phyloP scores from a whole-genome alignment of 2,888 invertebrate species.

The Eristalis arbustorum region DNA sequence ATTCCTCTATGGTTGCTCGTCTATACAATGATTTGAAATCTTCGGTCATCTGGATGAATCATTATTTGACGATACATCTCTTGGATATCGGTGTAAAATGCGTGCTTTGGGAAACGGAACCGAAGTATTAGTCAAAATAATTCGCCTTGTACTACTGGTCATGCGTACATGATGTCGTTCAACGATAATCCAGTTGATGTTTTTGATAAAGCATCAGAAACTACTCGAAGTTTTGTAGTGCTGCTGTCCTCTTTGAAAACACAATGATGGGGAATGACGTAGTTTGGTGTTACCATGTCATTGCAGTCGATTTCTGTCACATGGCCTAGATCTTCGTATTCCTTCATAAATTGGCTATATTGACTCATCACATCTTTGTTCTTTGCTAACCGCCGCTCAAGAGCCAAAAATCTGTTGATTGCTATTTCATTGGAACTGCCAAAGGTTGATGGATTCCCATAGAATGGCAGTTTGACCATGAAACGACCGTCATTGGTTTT shows the following conservation, averaged over 20 bases:
- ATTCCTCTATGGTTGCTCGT: not conserved
- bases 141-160: too few species aligned
- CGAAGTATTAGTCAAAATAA: too few species aligned
- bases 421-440: slow-evolving; percentile 22
- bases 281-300: slow-evolving; percentile 2
- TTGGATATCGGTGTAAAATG: too few species aligned
- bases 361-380: slow-evolving; percentile 44
- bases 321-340: slow-evolving; percentile 67
- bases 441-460: slow-evolving; percentile 23
- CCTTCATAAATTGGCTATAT: slow-evolving; percentile 64
- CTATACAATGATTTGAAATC: too few species aligned
- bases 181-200: too few species aligned
- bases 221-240: too few species aligned
- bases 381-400: slow-evolving; percentile 67
- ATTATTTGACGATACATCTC: too few species aligned
- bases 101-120: too few species aligned
- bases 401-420: slow-evolving; percentile 50
- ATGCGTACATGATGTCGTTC: too few species aligned
- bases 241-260: not conserved
- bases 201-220: too few species aligned
- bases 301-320: slow-evolving; percentile 40
- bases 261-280: slow-evolving; percentile 20
- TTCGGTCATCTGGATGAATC: too few species aligned
- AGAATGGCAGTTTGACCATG: slow-evolving; percentile 64
- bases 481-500: slow-evolving; percentile 55